Percentiles rank a stretch among this genome's conserved stretches.
Conservation (phyloP, 2,113 vertebrate species). For the Neogale vison region DNA sequence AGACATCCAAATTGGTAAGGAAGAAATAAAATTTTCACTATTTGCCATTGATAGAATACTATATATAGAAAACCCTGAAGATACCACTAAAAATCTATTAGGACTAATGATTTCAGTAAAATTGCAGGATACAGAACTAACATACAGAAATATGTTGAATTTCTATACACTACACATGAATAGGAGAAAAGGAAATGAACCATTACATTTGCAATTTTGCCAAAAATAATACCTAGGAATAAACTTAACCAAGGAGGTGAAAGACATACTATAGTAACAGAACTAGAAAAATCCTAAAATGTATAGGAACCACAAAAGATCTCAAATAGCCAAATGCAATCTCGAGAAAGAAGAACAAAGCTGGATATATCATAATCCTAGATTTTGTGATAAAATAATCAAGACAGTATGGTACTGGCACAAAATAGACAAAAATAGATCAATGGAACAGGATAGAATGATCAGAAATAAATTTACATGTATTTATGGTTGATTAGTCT, state of each 20-base stretch:
- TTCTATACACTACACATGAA: background rate
- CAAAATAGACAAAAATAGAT: background rate
- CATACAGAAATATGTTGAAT: background rate
- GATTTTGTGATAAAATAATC: background rate
- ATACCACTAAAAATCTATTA: background rate
- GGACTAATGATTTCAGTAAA: background rate
- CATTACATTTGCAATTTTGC: background rate
- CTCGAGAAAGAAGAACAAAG: background rate
- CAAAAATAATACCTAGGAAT: background rate
- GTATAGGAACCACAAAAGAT: background rate
- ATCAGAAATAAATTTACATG: background rate
- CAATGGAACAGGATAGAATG: background rate
- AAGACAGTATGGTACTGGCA: background rate
- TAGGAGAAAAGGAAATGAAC: background rate
- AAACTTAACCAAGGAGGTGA: background rate
- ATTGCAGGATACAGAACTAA: background rate
- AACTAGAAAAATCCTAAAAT: background rate
- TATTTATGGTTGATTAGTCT: background rate
- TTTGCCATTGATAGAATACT: background rate
- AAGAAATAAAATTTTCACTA: background rate
- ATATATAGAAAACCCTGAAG: background rate
- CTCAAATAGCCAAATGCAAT: background rate
- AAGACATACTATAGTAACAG: background rate
- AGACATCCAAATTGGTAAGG: background rate
- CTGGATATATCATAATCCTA: background rate